These are phyloP conservation scores for Nemotelus pantherinus DNA, from an alignment of 2,888 invertebrate species.

Conservation along the genomic window DNA sequence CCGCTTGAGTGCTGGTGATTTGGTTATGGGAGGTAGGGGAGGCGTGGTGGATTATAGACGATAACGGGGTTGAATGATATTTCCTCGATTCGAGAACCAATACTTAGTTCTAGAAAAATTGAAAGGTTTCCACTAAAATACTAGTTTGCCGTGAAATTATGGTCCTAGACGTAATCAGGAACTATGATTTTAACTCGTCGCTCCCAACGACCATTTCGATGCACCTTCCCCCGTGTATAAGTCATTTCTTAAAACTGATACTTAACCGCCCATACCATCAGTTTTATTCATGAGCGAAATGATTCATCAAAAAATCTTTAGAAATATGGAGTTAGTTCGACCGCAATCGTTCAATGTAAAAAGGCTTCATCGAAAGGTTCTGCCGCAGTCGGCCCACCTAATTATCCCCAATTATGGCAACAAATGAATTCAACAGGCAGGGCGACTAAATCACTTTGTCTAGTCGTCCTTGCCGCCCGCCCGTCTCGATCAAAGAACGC, in stretches of 20 bases:
- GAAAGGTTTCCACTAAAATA: too few relatives aligned
- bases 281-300: constrained; percentile 28
- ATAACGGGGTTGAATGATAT: too few relatives aligned
- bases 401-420: constrained; percentile 37
- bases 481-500: background rate
- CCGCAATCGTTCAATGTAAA: background rate
- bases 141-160: too few relatives aligned
- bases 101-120: too few relatives aligned
- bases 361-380: background rate
- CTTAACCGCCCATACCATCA: constrained; percentile 26
- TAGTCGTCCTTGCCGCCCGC: background rate
- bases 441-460: constrained; percentile 9
- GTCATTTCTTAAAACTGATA: too few relatives aligned
- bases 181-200: too few relatives aligned
- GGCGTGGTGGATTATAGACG: background rate
- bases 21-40: background rate
- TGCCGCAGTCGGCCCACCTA: constrained; percentile 15
- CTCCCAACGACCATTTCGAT: too few relatives aligned
- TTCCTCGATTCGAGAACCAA: too few relatives aligned
- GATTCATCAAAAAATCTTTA: constrained; percentile 28
- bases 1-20: background rate
- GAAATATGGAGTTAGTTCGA: constrained; percentile 1
- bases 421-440: constrained; percentile 19
- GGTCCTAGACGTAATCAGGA: too few relatives aligned
- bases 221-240: too few relatives aligned